Percentiles rank a stretch among this genome's conserved stretches.
phyloP scores from a whole-genome alignment of 1,140 invertebrate genomes.

The Brachionus calyciflorus region DNA sequence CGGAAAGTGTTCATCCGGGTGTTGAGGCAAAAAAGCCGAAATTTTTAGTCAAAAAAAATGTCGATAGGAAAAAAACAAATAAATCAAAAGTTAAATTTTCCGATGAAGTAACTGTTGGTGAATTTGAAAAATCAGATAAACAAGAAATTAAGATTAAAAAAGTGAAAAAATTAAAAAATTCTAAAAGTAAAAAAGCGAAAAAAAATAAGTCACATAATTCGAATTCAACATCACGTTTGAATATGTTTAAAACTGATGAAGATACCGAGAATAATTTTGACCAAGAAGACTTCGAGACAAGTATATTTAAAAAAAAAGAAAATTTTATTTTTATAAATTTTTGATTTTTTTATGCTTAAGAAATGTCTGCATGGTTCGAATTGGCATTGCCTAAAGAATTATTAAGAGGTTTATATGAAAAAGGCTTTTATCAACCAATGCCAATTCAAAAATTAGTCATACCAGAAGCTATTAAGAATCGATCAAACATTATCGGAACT shows the following conservation, averaged over 20 bases:
- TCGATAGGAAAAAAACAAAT: background rate
- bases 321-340: background rate
- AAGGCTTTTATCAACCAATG: constrained; percentile 24
- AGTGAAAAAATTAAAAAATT: background rate
- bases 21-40: background rate
- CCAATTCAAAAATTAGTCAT: constrained; percentile 41
- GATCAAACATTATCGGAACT: constrained; percentile 32
- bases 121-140: background rate
- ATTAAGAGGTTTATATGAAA: constrained; percentile 26
- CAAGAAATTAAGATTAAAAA: background rate
- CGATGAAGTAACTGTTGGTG: background rate
- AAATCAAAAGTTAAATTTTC: background rate
- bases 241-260: background rate
- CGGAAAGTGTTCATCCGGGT: background rate
- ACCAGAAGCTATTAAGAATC: constrained; percentile 37
- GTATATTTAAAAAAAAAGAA: background rate
- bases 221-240: constrained; percentile 15
- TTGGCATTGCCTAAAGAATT: constrained; percentile 33
- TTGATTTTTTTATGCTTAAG: background rate
- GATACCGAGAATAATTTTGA: background rate
- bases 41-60: background rate
- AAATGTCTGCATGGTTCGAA: constrained; percentile 39
- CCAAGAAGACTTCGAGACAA: background rate
- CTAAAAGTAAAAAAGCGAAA: background rate
- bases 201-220: constrained; percentile 18